These are phyloP conservation scores for Addax nasomaculatus DNA, from an alignment of 2,113 vertebrate species.

Conservation along the genomic window DNA sequence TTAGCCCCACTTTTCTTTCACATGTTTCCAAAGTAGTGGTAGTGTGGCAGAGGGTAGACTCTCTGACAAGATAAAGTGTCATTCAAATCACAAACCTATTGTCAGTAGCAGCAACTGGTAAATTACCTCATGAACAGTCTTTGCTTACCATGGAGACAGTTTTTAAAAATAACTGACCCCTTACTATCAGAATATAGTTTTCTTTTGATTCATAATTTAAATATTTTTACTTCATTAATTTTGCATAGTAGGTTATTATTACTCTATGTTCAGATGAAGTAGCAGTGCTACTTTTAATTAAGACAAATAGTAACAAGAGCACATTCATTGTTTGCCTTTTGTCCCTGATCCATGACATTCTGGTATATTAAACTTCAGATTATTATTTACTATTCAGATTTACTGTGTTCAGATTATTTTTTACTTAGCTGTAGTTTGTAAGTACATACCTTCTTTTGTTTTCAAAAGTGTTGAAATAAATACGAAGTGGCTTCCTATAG, in stretches of 20 bases:
- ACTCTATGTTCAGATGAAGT: background rate
- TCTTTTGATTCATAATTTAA: slow-evolving; percentile 18
- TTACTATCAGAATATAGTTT: background rate
- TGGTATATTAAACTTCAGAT: background rate
- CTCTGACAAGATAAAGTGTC: background rate
- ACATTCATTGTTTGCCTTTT: background rate
- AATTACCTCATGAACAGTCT: background rate
- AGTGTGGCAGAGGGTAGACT: background rate
- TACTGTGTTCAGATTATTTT: background rate
- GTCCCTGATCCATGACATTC: background rate
- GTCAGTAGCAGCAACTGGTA: background rate
- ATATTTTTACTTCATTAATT: background rate
- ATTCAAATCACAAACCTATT: background rate
- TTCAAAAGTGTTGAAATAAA: background rate
- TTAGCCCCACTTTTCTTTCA: background rate
- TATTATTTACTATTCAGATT: background rate
- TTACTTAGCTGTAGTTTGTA: background rate
- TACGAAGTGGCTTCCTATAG: background rate
- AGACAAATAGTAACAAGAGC: background rate
- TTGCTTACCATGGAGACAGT: background rate
- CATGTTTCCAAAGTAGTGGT: background rate
- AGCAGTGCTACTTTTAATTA: background rate
- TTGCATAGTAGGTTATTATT: background rate
- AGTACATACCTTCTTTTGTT: background rate
- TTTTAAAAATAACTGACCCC: background rate